A percentile compares a stretch with the other conserved stretches of the same genome.
Conservation (phyloP, 1,140 invertebrate genomes). For the Temnothorax nylanderi region DNA sequence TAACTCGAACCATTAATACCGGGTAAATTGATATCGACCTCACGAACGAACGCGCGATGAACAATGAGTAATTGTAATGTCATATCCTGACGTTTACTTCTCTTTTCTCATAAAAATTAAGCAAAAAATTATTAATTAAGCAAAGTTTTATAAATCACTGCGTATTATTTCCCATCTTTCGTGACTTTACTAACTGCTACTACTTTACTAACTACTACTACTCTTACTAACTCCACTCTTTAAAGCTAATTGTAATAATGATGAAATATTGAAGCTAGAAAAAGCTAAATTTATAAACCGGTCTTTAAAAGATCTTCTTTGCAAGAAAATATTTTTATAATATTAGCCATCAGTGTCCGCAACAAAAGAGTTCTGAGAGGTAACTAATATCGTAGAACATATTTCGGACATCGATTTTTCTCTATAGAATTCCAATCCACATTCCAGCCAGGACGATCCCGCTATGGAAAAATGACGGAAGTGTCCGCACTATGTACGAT, state of each 20-base stretch:
- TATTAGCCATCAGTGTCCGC: neutral
- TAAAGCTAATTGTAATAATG: neutral
- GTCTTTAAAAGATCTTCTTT: neutral
- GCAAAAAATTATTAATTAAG: neutral
- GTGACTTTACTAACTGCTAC: no score
- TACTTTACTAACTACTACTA: no score
- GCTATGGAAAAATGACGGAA: constrained; percentile 66
- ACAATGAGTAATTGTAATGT: neutral
- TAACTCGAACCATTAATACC: constrained; percentile 26
- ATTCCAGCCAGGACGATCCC: constrained; percentile 55
- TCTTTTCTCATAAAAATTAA: neutral
- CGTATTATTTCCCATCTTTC: neutral
- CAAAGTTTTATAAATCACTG: no score
- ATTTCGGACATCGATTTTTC: constrained; percentile 68
- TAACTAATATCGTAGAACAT: constrained; percentile 71
- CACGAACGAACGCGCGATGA: neutral
- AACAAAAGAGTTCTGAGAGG: constrained; percentile 36
- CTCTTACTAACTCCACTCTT: neutral
- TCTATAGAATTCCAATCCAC: constrained; percentile 64
- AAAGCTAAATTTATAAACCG: neutral
- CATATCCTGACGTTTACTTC: neutral
- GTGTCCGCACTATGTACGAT: constrained; percentile 35
- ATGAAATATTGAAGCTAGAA: neutral
- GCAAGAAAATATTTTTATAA: constrained; percentile 10
- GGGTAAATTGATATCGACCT: neutral